These are phyloP conservation scores for Enteromius unitaeniatus DNA, from an alignment of 2,797 vertebrate genomes.

Conservation along the genomic window DNA sequence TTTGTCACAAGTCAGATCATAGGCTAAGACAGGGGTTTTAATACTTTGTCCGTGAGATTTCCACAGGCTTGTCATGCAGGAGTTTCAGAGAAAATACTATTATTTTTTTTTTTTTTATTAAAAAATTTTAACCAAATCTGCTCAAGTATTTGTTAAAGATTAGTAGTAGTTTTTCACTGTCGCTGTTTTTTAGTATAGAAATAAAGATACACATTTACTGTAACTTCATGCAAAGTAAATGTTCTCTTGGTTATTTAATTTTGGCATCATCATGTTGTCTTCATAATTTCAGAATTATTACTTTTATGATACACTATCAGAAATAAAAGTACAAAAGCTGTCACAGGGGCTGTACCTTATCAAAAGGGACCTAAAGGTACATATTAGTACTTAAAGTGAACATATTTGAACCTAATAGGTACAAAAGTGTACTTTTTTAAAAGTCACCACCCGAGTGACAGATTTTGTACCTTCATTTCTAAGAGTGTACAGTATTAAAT, in stretches of 20 bases:
- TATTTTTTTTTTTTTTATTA: neutral
- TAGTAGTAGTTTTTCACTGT: neutral
- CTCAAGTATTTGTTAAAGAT: neutral
- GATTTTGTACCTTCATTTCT: too few relatives aligned
- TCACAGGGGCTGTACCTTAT: too few relatives aligned
- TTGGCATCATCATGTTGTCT: neutral
- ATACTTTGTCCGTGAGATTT: neutral
- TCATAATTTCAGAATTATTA: neutral
- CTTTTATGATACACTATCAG: neutral
- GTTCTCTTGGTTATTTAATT: neutral
- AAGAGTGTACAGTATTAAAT: neutral
- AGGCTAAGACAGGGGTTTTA: neutral
- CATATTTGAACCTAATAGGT: too few relatives aligned
- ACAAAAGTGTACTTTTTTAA: too few relatives aligned
- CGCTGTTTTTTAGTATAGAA: neutral
- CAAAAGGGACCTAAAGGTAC: too few relatives aligned
- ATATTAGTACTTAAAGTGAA: too few relatives aligned
- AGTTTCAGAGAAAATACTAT: neutral
- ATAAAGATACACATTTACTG: neutral
- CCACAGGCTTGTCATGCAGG: neutral
- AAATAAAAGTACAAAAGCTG: too few relatives aligned
- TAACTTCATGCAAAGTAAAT: neutral
- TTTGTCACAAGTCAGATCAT: conserved; percentile 10
- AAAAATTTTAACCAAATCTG: neutral
- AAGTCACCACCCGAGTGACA: too few relatives aligned